Evolutionary conservation across 2,797 vertebrate species (phyloP), one percentile per base, ranked within the genome.

Genomic region (Amniataba percoides): DNA sequence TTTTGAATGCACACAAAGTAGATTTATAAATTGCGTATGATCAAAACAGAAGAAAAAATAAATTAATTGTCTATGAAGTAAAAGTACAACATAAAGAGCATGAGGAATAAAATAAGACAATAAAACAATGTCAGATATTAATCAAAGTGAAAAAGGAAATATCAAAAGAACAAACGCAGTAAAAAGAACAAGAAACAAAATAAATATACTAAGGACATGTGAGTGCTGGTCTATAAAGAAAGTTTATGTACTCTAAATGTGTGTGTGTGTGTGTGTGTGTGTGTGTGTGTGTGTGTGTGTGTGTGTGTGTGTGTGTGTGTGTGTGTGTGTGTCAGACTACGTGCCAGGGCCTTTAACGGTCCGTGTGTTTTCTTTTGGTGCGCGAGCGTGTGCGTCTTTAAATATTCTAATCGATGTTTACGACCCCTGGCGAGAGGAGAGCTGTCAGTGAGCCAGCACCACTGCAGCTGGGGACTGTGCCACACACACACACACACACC

Each of bases 341-440:
- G 78, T 34, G 79, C 45, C 57, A 46, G 75, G 27, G 48, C 70
- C 55, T 64, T 73, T 65, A 71, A 76, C 68, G 60, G 34, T 59
- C 77, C 21, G 12, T 42, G 77, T 65, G 85, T 78, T 84, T 61
- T 73, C 21, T 34, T 77, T 71, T 6, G 23, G 46, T 73, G 84
- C 69, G 36, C 5, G 70, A 58, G 73, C 55, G 75, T 2, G 78
- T 78, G 78, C 74, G 43, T 82, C 87, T 89, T 92, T 89, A 91
- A 92, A 92, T 90, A 92, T 93, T 91, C 87, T 82, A 89, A 91
- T 92, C 86, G 74, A 91, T 91, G 87, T 93, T 93, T 92, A 93
- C 61, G 92, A 89, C 86, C 74, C 87, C 86, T 88, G 85, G 87
- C 77, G 73, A 75, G 85, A 63, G 69, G 55, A 71, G 74, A n/a